A percentile compares a stretch with the other conserved stretches of the same genome.
Conservation (phyloP, 2,113 vertebrate genomes). For the Eulacestoma nigropectus region DNA sequence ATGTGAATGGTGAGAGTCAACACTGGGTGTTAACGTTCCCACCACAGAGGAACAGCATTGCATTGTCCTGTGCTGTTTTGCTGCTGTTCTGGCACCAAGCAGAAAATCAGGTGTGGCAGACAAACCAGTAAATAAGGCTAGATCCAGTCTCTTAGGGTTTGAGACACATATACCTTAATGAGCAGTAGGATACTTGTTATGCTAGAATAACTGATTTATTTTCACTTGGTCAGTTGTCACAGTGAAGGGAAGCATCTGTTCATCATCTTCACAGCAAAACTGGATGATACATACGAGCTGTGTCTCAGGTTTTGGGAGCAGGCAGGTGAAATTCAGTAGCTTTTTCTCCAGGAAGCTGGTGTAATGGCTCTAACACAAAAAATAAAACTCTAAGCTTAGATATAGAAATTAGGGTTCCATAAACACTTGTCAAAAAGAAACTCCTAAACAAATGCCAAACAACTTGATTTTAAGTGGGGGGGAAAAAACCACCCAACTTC, state of each 20-base stretch:
- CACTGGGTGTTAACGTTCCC: background rate
- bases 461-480: background rate
- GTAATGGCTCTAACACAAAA: background rate
- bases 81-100: background rate
- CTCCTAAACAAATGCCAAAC: background rate
- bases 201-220: background rate
- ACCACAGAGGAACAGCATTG: background rate
- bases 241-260: background rate
- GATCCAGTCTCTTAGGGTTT: background rate
- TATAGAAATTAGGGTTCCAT: background rate
- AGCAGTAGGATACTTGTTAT: background rate
- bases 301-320: background rate
- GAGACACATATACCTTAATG: background rate
- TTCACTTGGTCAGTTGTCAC: background rate
- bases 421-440: background rate
- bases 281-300: fast-evolving
- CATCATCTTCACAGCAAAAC: background rate
- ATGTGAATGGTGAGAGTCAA: background rate
- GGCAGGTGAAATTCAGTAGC: background rate
- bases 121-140: background rate
- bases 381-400: background rate
- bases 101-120: background rate
- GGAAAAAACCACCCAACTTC: background rate
- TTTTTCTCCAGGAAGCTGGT: background rate
- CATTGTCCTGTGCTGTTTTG: background rate